Percentiles rank a stretch among this genome's conserved stretches.
Conservation (phyloP, 2,888 invertebrate species). For the Sclerodermus sp. region DNA sequence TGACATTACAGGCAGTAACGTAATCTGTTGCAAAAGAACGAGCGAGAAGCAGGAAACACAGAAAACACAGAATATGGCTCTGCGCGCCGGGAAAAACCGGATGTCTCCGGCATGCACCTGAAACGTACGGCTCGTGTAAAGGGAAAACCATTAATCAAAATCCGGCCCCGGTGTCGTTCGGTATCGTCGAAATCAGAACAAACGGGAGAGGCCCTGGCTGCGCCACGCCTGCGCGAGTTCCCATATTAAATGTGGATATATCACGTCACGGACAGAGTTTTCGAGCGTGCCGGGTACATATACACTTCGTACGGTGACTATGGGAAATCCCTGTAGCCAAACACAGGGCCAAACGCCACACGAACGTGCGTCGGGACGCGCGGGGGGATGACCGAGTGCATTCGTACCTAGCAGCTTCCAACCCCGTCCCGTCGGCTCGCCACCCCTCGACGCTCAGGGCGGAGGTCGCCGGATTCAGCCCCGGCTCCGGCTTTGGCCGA, state of each 20-base stretch:
- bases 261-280: conserved; percentile 27
- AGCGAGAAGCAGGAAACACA: conserved; percentile 1
- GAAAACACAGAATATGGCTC: background rate
- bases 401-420: no score
- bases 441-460: no score
- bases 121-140: conserved; percentile 26
- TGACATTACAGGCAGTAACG: conserved; percentile 28
- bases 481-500: no score
- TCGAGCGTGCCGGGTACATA: background rate
- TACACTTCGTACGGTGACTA: no score
- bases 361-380: no score
- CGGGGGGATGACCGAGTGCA: no score
- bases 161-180: conserved; percentile 25
- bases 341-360: no score
- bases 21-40: conserved; percentile 18
- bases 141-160: conserved; percentile 37
- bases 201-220: conserved; percentile 15
- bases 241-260: conserved; percentile 37
- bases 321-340: no score
- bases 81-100: background rate
- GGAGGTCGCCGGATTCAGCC: no score
- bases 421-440: no score
- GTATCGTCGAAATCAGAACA: conserved; percentile 39
- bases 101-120: conserved; percentile 8
- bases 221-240: conserved; percentile 23